These are phyloP conservation scores for Allobates femoralis DNA, from an alignment of 2,797 vertebrate species.

Conservation along the genomic window DNA sequence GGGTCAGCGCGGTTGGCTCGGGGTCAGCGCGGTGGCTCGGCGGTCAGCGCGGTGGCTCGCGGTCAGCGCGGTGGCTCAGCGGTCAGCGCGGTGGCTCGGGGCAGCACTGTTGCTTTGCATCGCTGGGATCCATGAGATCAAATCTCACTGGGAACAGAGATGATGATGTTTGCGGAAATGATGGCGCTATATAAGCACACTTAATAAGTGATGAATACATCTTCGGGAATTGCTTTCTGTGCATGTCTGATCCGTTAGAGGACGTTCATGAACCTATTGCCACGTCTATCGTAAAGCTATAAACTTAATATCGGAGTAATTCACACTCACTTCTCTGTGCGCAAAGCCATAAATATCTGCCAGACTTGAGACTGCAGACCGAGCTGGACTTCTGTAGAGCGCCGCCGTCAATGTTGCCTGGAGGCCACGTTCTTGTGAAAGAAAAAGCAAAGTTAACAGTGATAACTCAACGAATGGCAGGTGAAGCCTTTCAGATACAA, in stretches of 20 bases:
- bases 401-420: background rate
- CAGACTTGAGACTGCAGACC: background rate
- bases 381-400: background rate
- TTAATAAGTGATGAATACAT: background rate
- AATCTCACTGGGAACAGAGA: too few relatives aligned
- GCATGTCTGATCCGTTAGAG: background rate
- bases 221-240: background rate
- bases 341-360: background rate
- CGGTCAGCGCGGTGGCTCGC: too few relatives aligned
- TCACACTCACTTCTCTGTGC: background rate
- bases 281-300: background rate
- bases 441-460: background rate
- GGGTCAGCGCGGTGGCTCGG: too few relatives aligned
- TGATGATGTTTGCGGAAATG: too few relatives aligned
- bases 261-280: background rate
- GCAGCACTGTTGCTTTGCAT: too few relatives aligned
- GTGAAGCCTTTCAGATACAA: slow-evolving; percentile 30
- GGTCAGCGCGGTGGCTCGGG: too few relatives aligned
- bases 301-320: slow-evolving; percentile 17
- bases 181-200: too few relatives aligned
- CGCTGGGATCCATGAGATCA: too few relatives aligned
- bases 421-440: background rate
- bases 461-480: background rate
- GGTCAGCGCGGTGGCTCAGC: too few relatives aligned
- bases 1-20: too few relatives aligned